These are phyloP conservation scores for Heptranchias perlo DNA, from an alignment of 2,113 vertebrate genomes.

Conservation along the genomic window DNA sequence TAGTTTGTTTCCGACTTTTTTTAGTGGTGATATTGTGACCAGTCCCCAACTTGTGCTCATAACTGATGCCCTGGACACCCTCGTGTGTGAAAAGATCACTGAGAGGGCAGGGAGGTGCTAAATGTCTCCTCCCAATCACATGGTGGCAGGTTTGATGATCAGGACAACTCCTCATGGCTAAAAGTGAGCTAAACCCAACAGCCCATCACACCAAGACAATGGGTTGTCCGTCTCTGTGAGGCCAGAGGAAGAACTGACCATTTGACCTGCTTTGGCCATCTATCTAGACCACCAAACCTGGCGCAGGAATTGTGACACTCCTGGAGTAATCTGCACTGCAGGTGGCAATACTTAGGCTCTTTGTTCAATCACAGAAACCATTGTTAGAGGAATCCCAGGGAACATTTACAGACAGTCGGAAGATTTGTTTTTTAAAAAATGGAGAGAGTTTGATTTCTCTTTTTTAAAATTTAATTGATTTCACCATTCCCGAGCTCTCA, in stretches of 20 bases:
- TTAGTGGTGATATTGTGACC: not conserved
- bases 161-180: not conserved
- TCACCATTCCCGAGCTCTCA: not conserved
- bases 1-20: not conserved
- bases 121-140: not conserved
- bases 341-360: not conserved
- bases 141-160: not conserved
- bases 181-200: too few relatives aligned
- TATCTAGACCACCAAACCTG: too few relatives aligned
- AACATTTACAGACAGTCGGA: not conserved
- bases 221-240: too few relatives aligned
- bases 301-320: not conserved
- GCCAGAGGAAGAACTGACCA: too few relatives aligned
- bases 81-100: not conserved
- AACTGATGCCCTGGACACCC: too few relatives aligned
- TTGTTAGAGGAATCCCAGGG: not conserved
- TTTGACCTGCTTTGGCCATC: not conserved
- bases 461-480: not conserved
- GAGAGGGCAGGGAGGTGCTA: not conserved
- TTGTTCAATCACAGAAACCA: not conserved
- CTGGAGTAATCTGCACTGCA: not conserved
- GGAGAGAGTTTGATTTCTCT: not conserved
- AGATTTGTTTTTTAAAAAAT: not conserved
- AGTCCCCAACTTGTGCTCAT: not conserved
- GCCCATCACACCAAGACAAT: too few relatives aligned